A percentile compares a stretch with the other conserved stretches of the same genome.
Evolutionary conservation across 1,140 invertebrate species (phyloP).

Genomic region (Drosophila triauraria): DNA sequence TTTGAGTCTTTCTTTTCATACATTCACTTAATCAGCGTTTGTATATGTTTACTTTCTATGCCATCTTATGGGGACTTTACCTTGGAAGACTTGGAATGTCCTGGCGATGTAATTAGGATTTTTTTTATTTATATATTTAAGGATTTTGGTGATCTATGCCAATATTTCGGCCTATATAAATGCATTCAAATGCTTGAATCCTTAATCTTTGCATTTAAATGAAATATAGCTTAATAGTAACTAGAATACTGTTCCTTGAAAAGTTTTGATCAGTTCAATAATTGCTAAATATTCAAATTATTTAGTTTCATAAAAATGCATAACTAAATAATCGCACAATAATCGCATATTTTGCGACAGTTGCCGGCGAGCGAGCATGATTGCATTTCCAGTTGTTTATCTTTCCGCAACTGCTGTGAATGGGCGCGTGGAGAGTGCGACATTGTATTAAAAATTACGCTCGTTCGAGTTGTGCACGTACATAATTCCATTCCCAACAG

Average conservation of each 20-base stretch:
- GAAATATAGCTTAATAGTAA: neutral
- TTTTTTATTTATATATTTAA: no score
- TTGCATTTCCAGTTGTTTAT: conserved; percentile 40
- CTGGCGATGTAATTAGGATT: no score
- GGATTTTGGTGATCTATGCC: no score
- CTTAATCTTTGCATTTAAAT: no score
- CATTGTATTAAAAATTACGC: conserved; percentile 53
- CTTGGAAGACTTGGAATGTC: no score
- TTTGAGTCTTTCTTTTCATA: neutral
- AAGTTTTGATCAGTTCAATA: no score
- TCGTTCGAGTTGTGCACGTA: conserved; percentile 43
- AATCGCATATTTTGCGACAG: conserved; percentile 32
- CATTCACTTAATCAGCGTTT: neutral
- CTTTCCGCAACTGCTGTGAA: conserved; percentile 49
- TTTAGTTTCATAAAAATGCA: conserved; percentile 3
- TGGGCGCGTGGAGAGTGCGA: conserved; percentile 38
- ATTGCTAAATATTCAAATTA: conserved; percentile 1
- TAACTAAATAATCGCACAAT: conserved; percentile 12
- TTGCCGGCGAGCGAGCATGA: conserved; percentile 16
- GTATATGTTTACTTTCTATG: neutral
- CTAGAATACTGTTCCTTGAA: no score
- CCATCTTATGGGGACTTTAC: neutral
- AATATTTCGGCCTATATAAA: no score
- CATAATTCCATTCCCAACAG: conserved; percentile 39
- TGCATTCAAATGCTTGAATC: no score